These are phyloP conservation scores for Temnothorax ravouxi DNA, from an alignment of 2,888 invertebrate species.

Conservation along the genomic window DNA sequence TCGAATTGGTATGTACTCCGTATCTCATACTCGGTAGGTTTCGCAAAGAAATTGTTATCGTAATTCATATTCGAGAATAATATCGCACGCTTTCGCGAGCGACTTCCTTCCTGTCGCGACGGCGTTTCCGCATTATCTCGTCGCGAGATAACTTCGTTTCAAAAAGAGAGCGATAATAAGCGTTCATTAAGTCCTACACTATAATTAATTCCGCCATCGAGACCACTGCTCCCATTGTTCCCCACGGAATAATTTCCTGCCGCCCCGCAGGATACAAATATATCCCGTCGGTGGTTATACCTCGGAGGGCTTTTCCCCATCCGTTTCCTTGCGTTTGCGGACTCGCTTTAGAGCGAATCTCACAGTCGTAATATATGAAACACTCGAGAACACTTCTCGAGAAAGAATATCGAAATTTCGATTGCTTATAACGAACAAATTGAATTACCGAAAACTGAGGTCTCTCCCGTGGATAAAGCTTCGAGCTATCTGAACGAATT, in stretches of 20 bases:
- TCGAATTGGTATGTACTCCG: neutral
- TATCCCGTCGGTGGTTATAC: too few species aligned
- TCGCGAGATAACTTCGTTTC: constrained; percentile 23
- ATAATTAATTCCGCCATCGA: constrained; percentile 55
- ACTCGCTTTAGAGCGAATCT: constrained; percentile 17
- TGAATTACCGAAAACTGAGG: neutral
- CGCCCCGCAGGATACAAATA: constrained; percentile 41
- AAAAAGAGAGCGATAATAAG: constrained; percentile 48
- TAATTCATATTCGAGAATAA: constrained; percentile 2
- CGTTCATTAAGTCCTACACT: constrained; percentile 47
- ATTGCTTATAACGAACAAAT: neutral
- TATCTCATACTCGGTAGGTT: neutral
- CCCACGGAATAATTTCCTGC: constrained; percentile 41
- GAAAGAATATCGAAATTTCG: neutral
- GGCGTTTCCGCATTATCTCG: constrained; percentile 8
- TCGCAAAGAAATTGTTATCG: constrained; percentile 14
- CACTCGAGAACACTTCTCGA: neutral
- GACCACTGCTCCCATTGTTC: constrained; percentile 39
- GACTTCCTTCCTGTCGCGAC: constrained; percentile 23
- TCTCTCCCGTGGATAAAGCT: neutral
- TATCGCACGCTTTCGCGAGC: neutral
- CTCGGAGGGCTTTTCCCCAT: constrained; percentile 31
- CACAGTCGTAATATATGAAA: constrained; percentile 2
- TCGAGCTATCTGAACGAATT: neutral
- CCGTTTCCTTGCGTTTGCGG: constrained; percentile 42